Conservation (phyloP, 2,797 vertebrate genomes). For the Labeo calbasu region DNA sequence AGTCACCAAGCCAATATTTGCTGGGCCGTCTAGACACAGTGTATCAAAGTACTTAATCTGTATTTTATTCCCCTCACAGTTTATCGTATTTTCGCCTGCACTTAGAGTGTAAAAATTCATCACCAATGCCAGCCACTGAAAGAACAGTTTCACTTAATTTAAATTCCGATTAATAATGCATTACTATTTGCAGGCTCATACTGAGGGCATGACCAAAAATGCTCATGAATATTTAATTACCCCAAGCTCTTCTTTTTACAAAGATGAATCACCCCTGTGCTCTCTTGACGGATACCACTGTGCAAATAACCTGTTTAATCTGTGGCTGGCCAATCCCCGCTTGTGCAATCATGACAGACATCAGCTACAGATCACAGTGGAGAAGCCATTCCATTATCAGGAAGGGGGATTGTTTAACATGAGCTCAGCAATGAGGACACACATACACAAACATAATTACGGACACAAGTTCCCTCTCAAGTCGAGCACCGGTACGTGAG, state of each 20-base stretch:
- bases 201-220: slow-evolving; percentile 45
- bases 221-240: slow-evolving; percentile 56
- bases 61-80: slow-evolving; percentile 8
- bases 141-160: slow-evolving; percentile 44
- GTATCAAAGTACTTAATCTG: slow-evolving; percentile 5
- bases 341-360: slow-evolving; percentile 20
- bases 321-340: slow-evolving; percentile 26
- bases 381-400: slow-evolving; percentile 30
- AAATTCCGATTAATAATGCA: slow-evolving; percentile 57
- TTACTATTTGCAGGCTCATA: slow-evolving; percentile 45
- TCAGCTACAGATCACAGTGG: slow-evolving; percentile 17
- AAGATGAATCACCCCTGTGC: slow-evolving; percentile 54
- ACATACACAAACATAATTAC: slow-evolving; percentile 25
- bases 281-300: slow-evolving; percentile 29
- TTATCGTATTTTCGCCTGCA: background rate
- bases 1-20: slow-evolving; percentile 38
- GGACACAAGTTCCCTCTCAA: slow-evolving; percentile 27
- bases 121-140: slow-evolving; percentile 8
- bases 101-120: background rate
- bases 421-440: slow-evolving; percentile 4
- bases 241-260: slow-evolving; percentile 33
- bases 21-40: slow-evolving; percentile 11
- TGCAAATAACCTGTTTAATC: slow-evolving; percentile 47
- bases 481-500: background rate
- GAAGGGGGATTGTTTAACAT: slow-evolving; percentile 27